Evolutionary conservation across 1,140 invertebrate species (phyloP).

Genomic region (Drosophila fuyamai): DNA sequence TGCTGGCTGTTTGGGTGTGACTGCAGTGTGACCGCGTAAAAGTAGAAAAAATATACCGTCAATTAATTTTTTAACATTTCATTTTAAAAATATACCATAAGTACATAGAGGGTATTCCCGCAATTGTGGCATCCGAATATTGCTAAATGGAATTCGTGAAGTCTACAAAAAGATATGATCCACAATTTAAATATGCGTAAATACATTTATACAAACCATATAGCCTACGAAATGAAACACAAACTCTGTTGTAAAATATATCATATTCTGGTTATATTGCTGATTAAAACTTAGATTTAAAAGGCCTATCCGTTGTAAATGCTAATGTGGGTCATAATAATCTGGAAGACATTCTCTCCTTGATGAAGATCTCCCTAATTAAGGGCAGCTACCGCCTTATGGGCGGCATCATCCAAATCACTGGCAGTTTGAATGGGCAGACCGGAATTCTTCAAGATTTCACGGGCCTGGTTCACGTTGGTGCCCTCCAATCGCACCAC

Average conservation of each 20-base stretch:
- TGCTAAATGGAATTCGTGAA: too few species aligned
- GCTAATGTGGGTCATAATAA: slow-evolving; percentile 61
- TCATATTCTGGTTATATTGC: slow-evolving; percentile 21
- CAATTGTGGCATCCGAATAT: too few species aligned
- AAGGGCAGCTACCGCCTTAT: slow-evolving; percentile 90
- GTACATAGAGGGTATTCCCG: too few species aligned
- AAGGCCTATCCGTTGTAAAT: slow-evolving; percentile 54
- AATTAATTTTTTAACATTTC: too few species aligned
- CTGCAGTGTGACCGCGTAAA: too few species aligned
- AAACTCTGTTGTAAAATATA: slow-evolving; percentile 2
- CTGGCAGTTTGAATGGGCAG: slow-evolving; percentile 92
- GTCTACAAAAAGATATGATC: too few species aligned
- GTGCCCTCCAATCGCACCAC: slow-evolving; percentile 97
- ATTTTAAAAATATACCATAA: too few species aligned
- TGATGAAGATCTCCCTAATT: slow-evolving; percentile 11
- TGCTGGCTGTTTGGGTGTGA: slow-evolving; percentile 46
- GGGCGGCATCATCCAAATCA: slow-evolving; percentile 96
- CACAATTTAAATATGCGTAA: too few species aligned
- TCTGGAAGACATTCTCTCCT: slow-evolving; percentile 32
- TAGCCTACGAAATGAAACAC: neutral
- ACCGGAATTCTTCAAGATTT: slow-evolving; percentile 92
- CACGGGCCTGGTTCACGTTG: slow-evolving; percentile 87
- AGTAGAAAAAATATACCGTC: too few species aligned
- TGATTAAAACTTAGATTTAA: slow-evolving; percentile 32
- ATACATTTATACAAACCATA: too few species aligned